Evolutionary conservation across 2,888 invertebrate genomes (phyloP).

Genomic region (Perdita meconis): DNA sequence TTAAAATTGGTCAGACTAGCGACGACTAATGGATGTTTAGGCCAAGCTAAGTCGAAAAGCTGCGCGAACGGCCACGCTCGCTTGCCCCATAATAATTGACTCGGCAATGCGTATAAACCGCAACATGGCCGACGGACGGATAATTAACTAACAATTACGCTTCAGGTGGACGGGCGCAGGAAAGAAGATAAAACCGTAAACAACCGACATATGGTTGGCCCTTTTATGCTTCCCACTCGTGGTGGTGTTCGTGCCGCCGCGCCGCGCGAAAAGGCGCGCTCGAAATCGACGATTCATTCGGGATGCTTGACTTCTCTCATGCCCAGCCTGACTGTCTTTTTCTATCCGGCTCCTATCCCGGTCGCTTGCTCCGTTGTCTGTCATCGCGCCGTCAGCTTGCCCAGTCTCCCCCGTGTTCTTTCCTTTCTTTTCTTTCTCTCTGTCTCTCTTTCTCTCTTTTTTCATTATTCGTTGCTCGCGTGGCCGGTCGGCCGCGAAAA

Average conservation of each 20-base stretch:
- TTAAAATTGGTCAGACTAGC: too few species aligned
- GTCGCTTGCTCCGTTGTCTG: constrained; percentile 26
- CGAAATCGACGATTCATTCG: constrained; percentile 77
- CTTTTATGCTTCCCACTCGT: not conserved
- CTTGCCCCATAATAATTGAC: constrained; percentile 78
- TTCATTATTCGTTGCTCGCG: constrained; percentile 63
- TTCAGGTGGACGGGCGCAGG: constrained; percentile 75
- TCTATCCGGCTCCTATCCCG: constrained; percentile 24
- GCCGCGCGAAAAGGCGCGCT: constrained; percentile 15
- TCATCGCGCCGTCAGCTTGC: constrained; percentile 46
- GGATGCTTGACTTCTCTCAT: constrained; percentile 65
- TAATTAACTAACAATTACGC: constrained; percentile 83
- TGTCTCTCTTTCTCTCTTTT: too few species aligned
- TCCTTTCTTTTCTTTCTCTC: too few species aligned
- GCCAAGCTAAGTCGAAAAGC: constrained; percentile 49
- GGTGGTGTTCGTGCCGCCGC: not conserved
- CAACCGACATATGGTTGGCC: constrained; percentile 42
- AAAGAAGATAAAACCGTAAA: constrained; percentile 25
- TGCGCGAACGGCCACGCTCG: constrained; percentile 73
- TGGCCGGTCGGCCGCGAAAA: constrained; percentile 77
- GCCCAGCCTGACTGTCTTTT: constrained; percentile 1
- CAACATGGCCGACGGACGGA: constrained; percentile 79
- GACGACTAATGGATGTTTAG: constrained; percentile 52
- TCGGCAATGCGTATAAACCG: constrained; percentile 81
- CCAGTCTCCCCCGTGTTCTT: constrained; percentile 38